A percentile compares a stretch with the other conserved stretches of the same genome.
phyloP scores from a whole-genome alignment of 2,888 invertebrate genomes.

The Aproaerema taeniolella region DNA sequence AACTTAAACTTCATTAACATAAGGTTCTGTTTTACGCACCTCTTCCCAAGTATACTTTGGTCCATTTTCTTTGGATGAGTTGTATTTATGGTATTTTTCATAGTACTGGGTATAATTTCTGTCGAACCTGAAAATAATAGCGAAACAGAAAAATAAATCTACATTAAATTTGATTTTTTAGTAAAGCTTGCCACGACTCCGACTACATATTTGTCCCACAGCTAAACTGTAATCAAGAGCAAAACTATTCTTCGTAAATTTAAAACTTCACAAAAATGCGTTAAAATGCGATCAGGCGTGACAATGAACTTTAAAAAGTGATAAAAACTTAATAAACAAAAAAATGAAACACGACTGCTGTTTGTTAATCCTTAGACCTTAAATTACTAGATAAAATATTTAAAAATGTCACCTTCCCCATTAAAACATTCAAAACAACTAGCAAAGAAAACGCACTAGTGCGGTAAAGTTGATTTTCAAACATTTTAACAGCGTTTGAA shows the following conservation, averaged over 20 bases:
- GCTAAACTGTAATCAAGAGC: neutral
- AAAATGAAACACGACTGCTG: too few species aligned
- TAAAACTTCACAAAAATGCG: neutral
- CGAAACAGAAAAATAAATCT: neutral
- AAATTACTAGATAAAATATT: too few species aligned
- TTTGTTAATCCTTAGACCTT: too few species aligned
- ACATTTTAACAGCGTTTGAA: too few species aligned
- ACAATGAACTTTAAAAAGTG: too few species aligned
- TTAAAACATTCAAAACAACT: too few species aligned
- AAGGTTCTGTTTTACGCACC: conserved; percentile 22
- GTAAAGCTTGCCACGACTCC: neutral
- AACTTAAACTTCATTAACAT: too few species aligned
- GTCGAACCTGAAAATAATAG: conserved; percentile 29
- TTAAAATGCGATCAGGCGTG: neutral
- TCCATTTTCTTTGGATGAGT: conserved; percentile 21
- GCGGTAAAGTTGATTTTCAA: too few species aligned
- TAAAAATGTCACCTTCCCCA: too few species aligned
- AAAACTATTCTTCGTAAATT: neutral
- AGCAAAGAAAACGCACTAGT: too few species aligned
- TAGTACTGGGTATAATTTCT: conserved; percentile 35
- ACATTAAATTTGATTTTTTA: neutral
- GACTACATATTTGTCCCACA: neutral
- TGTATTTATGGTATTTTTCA: conserved; percentile 36
- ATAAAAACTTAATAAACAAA: too few species aligned
- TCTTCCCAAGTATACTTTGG: conserved; percentile 30